Evolutionary conservation across 2,797 vertebrate species (phyloP).

Genomic region (Rhynchonycteris naso): DNA sequence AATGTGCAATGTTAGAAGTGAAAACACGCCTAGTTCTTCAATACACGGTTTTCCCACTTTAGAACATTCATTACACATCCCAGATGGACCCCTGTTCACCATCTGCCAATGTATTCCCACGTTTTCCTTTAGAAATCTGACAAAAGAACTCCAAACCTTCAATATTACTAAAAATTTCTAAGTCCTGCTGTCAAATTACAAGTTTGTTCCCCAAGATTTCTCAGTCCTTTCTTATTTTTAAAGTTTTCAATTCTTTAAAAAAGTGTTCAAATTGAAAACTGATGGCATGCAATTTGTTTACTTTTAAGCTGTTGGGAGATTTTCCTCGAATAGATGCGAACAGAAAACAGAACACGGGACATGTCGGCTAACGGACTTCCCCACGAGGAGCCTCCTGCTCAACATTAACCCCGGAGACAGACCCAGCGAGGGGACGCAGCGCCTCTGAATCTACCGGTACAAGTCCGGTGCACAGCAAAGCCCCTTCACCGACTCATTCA

Average conservation of each 20-base stretch:
- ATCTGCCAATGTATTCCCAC: not conserved
- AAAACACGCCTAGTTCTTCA: not conserved
- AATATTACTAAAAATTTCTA: not conserved
- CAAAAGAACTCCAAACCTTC: not conserved
- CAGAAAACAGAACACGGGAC: not conserved
- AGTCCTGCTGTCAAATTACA: not conserved
- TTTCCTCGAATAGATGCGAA: not conserved
- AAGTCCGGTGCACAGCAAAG: not conserved
- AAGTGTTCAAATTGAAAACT: not conserved
- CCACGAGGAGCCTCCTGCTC: not conserved
- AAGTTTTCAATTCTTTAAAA: not conserved
- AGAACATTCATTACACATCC: not conserved
- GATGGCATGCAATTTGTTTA: not conserved
- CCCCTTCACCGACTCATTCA: not conserved
- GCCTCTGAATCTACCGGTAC: not conserved
- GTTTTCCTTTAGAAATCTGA: not conserved
- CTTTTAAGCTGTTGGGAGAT: not conserved
- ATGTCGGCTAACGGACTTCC: not conserved
- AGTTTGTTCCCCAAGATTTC: not conserved
- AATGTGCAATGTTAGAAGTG: not conserved
- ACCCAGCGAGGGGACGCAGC: not conserved
- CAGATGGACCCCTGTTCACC: not conserved
- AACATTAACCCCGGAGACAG: not conserved
- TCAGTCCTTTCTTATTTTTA: not conserved
- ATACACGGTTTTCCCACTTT: not conserved